Evolutionary conservation across 2,888 invertebrate genomes (phyloP).

Genomic region (Cerastoderma edule): DNA sequence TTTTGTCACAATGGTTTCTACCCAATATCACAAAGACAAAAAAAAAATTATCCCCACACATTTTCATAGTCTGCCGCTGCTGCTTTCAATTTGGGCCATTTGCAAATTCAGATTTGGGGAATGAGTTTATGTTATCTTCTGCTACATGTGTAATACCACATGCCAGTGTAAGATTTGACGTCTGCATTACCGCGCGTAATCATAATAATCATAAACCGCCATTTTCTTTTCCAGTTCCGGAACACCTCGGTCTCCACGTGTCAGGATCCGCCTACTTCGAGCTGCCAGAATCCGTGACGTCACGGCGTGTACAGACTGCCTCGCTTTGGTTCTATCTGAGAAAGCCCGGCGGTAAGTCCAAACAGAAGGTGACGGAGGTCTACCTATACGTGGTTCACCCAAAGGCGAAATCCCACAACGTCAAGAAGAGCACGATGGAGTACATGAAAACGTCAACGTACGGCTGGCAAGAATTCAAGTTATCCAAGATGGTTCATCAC

Average conservation of each 20-base stretch:
- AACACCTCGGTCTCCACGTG: constrained; percentile 47
- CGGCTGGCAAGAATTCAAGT: constrained; percentile 75
- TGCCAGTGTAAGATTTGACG: no score
- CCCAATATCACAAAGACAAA: no score
- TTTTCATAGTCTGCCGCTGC: no score
- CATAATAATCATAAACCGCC: no score
- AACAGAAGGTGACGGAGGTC: constrained; percentile 61
- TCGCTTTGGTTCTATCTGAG: constrained; percentile 74
- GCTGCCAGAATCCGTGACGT: constrained; percentile 63
- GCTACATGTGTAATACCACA: no score
- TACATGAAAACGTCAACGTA: constrained; percentile 58
- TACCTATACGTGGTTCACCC: constrained; percentile 59
- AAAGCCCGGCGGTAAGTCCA: constrained; percentile 35
- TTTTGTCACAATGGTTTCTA: no score
- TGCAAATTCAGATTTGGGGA: no score
- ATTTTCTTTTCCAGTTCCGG: constrained; percentile 63
- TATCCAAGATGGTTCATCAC: constrained; percentile 60
- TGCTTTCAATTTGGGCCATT: no score
- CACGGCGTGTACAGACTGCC: constrained; percentile 66
- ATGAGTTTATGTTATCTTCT: no score
- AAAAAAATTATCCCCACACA: no score
- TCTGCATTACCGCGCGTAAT: no score
- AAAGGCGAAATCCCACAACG: constrained; percentile 46
- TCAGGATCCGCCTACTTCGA: constrained; percentile 67
- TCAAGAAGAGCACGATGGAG: constrained; percentile 40